Base-by-base conservation (phyloP, 2,888 invertebrate species). In the Calephelis perditalis region DNA sequence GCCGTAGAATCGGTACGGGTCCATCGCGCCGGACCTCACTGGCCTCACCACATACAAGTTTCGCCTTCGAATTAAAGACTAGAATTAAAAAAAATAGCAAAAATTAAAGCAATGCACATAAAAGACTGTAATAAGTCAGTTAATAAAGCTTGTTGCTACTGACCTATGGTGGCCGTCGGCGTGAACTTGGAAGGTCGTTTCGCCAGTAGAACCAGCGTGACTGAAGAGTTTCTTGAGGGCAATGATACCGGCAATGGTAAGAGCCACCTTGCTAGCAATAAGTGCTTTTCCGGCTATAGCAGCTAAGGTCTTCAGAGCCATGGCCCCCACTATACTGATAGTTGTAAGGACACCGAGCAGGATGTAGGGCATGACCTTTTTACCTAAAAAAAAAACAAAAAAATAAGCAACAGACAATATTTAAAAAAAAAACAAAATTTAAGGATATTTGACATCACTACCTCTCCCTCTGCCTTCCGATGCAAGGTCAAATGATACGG, bases 161-260 rank as follows among this genome's bases (percentile, higher is more conserved):
- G 68, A 91, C 93, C 93, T 92, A 82, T 93, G 93, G 78, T 93
- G 93, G 71, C 93, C 93, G 76, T 92, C 92, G 67, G 94, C 93
- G 72, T 94, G 94, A 58, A 95, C 94, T 79, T 94, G 94, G 84
- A 94, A 92, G 67, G 93, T 92, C 56, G 92, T 91, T 76, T 93
- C 93, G 66, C 92, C 92, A 64, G 92, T 90, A 65, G 91, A 84
- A 67, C 89, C 84, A 68, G 94, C 94, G 67, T 93, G 93, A 65
- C 94, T 93, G 84, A 94, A 94, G 67, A 95, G 88, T 78, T 95
- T 94, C 86, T 94, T 95, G 69, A 95, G 81, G 35, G 93, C 94
- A 70, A 95, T 93, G 63, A 94, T 94, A 60, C 94, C 93, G 65
- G 94, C 93, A 70, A 95, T 94, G 64, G 95, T 93, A 62, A 95